phyloP scores from a whole-genome alignment of 2,888 invertebrate species.

The Apamea sordens region DNA sequence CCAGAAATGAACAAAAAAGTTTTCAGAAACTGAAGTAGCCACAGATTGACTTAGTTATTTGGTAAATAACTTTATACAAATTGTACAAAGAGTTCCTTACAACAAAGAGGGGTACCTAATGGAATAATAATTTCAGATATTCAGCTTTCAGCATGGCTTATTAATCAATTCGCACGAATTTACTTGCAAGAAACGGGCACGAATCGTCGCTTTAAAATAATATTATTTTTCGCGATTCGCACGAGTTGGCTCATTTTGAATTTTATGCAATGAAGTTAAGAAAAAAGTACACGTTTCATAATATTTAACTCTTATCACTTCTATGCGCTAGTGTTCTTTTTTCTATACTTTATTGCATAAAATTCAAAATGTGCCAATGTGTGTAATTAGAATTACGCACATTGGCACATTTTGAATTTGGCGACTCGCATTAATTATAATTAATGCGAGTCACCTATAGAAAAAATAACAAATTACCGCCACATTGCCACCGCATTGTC shows the following conservation, averaged over 20 bases:
- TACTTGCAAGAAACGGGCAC: not conserved
- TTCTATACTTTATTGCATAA: not conserved
- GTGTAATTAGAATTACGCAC: too few species aligned
- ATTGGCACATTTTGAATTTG: too few species aligned
- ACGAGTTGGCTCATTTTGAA: not conserved
- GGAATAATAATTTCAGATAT: not conserved
- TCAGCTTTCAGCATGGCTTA: not conserved
- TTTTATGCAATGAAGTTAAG: not conserved
- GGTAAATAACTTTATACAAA: slow-evolving; percentile 24
- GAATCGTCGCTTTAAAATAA: not conserved
- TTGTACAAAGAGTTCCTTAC: slow-evolving; percentile 37
- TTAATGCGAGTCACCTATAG: too few species aligned
- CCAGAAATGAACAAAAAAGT: not conserved
- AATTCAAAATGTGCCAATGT: not conserved
- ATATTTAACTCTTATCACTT: not conserved
- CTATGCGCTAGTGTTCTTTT: not conserved
- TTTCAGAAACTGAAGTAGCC: not conserved
- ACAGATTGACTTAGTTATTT: slow-evolving; percentile 8
- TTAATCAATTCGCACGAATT: not conserved
- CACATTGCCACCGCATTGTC: too few species aligned
- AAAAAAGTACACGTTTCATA: not conserved
- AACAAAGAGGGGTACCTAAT: slow-evolving; percentile 15
- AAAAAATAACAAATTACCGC: not conserved
- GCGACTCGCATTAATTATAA: too few species aligned
- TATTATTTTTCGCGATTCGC: not conserved